Percentiles rank a stretch among this genome's conserved stretches.
phyloP scores from a whole-genome alignment of 1,140 invertebrate genomes.

The Delia radicum region DNA sequence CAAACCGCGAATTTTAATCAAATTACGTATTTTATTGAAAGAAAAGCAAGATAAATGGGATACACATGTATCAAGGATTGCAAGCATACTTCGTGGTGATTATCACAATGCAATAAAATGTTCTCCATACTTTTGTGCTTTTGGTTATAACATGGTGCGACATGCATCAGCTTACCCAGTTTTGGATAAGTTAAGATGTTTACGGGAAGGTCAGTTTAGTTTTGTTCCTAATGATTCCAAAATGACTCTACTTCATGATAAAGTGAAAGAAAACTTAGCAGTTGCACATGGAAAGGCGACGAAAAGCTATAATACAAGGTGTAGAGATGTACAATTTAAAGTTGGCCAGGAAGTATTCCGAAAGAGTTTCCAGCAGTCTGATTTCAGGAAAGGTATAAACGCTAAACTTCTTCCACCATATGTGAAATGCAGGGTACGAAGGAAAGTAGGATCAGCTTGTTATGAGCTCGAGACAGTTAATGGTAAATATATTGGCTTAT shows the following conservation, averaged over 20 bases:
- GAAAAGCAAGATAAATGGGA: background rate
- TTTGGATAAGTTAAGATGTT: too few species aligned
- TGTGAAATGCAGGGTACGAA: background rate
- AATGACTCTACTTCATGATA: too few species aligned
- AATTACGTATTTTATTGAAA: background rate
- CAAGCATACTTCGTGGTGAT: background rate
- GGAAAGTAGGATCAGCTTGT: background rate
- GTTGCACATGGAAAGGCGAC: too few species aligned
- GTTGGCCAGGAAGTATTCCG: conserved; percentile 12
- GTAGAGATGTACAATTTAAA: background rate
- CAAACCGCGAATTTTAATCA: background rate
- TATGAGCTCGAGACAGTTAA: background rate
- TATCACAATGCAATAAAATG: background rate
- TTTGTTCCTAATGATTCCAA: too few species aligned
- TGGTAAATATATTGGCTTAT: background rate
- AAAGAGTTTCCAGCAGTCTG: conserved; percentile 14
- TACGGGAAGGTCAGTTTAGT: too few species aligned
- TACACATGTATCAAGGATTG: background rate
- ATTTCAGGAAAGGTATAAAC: background rate
- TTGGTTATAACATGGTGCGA: background rate
- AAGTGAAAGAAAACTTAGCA: too few species aligned
- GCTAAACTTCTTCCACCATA: background rate
- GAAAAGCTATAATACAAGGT: too few species aligned
- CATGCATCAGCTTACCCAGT: too few species aligned
- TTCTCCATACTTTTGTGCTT: background rate